phyloP scores from a whole-genome alignment of 1,140 invertebrate genomes.

The Ceratosolen fusciceps region DNA sequence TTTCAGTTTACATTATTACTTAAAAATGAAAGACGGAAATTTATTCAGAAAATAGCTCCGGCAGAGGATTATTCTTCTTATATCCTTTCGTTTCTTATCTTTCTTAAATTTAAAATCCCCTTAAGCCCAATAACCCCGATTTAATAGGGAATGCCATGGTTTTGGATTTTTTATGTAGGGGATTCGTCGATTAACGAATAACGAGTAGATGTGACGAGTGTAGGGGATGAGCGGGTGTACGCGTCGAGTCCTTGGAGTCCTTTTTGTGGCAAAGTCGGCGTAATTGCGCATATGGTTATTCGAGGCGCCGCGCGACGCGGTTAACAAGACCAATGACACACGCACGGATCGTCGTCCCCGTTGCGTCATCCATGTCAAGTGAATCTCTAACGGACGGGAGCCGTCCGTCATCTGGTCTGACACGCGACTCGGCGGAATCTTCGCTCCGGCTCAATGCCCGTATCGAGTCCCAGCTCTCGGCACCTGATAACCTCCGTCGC shows the following conservation, averaged over 20 bases:
- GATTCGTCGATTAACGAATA: too few species aligned
- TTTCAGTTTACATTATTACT: not conserved
- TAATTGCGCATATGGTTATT: constrained; percentile 30
- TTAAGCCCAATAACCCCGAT: not conserved
- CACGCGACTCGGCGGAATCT: too few species aligned
- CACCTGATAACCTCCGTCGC: too few species aligned
- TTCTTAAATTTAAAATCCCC: too few species aligned
- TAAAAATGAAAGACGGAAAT: not conserved
- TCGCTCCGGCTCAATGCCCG: too few species aligned
- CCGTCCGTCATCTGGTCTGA: too few species aligned
- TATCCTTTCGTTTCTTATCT: too few species aligned
- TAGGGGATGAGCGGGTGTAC: too few species aligned
- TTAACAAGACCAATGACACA: constrained; percentile 29
- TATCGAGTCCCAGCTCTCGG: too few species aligned
- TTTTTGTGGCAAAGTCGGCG: not conserved
- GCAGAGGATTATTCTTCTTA: too few species aligned
- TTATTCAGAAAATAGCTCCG: not conserved
- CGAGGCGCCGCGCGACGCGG: not conserved
- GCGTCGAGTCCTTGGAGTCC: not conserved
- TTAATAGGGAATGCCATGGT: not conserved
- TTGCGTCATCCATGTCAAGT: too few species aligned
- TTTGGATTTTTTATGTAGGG: not conserved
- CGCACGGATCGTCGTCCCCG: not conserved
- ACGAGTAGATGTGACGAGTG: too few species aligned
- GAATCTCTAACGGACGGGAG: not conserved